phyloP scores from a whole-genome alignment of 2,888 invertebrate genomes.

The Lepidochrysops patricia region DNA sequence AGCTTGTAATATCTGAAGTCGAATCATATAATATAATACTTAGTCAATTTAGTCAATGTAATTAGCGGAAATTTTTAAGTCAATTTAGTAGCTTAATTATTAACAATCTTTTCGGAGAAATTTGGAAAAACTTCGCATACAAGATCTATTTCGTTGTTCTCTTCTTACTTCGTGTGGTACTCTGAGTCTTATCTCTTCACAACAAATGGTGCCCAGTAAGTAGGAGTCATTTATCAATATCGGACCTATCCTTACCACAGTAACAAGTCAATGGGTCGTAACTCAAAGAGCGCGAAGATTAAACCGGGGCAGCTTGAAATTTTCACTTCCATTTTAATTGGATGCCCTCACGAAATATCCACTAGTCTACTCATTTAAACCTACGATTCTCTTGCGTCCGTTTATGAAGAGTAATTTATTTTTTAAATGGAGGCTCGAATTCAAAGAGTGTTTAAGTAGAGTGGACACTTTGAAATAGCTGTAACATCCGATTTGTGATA shows the following conservation, averaged over 20 bases:
- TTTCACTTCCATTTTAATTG: slow-evolving; percentile 9
- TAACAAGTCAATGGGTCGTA: not conserved
- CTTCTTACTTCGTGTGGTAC: no score
- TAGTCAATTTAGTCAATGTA: no score
- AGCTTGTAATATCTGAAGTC: no score
- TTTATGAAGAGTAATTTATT: slow-evolving; percentile 12
- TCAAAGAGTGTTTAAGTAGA: not conserved
- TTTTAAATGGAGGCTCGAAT: slow-evolving; percentile 7
- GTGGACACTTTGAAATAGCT: not conserved
- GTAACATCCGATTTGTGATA: not conserved
- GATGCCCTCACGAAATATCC: not conserved
- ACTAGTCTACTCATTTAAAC: slow-evolving; percentile 8
- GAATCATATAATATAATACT: no score
- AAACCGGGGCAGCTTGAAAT: not conserved
- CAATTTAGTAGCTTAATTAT: no score
- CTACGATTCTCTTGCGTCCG: not conserved
- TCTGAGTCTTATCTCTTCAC: no score
- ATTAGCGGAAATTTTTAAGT: no score
- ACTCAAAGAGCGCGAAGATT: not conserved
- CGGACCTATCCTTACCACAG: not conserved
- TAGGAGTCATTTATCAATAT: not conserved
- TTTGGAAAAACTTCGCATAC: no score
- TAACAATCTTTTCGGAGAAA: no score
- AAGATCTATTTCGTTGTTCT: no score
- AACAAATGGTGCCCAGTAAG: no score